Base-by-base conservation (phyloP, 2,113 vertebrate species). In the Antennarius striatus region DNA sequence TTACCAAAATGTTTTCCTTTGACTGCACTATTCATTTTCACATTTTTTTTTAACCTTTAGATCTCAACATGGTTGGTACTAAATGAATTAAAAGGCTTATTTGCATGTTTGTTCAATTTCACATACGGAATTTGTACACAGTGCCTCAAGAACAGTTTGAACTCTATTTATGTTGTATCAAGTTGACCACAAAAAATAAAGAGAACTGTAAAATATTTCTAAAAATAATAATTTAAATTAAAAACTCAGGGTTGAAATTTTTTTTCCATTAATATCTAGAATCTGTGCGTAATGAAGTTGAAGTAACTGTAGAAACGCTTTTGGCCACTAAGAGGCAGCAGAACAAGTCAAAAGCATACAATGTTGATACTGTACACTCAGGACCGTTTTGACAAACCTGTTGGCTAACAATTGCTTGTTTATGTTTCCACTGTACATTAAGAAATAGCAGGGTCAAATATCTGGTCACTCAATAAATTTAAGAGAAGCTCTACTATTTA, bases 71-170 rank as follows among this genome's bases (percentile, higher is more conserved):
- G 39, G 39, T 22, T 22, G 22, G 22, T 22, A 29, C 39, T 42
- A 30, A 32, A 13, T 59, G 50, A 40, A 46, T 14, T 56, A 56
- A 49, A 8, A 64, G 40, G 51, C 46, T 71, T 12, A 49, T 57
- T 55, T 81, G 75, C 75, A 79, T 76, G 71, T 73, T 58, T 62
- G 50, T 63, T 58, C 50, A 30, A 51, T 54, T 79, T 77, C 78
- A 82, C 68, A 71, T 36, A 53, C 58, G 22, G 62, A 42, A 57
- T 67, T 22, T 71, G 43, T 74, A 30, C 10, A 2, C 63, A 59
- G n/a, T 63, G 68, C 61, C 39, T 66, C 57, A n/a, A 63, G 57
- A 60, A 29, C 28, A n/a, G 22, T 42, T 53, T 29, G 15, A 58
- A 59, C 29, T 50, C 32, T 42, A 9, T 66, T 69, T 48, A 57